phyloP scores from a whole-genome alignment of 2,888 invertebrate genomes.

The Scaptodrosophila latifasciaeformis region DNA sequence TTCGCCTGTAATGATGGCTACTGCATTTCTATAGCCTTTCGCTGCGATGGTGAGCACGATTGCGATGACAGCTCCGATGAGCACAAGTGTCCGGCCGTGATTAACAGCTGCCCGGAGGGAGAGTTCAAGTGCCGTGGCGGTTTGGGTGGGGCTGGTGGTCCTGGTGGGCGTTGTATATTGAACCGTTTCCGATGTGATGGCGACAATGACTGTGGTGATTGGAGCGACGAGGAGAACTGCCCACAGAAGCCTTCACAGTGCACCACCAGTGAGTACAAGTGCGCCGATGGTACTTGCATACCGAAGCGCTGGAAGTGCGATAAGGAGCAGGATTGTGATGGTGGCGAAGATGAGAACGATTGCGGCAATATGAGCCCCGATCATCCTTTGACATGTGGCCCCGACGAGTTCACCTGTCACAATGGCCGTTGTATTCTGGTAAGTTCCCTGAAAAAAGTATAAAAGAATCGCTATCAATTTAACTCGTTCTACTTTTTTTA shows the following conservation, averaged over 20 bases:
- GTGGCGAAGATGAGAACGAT: conserved; percentile 85
- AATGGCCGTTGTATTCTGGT: conserved; percentile 86
- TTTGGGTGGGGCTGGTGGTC: conserved; percentile 74
- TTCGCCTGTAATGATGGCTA: conserved; percentile 84
- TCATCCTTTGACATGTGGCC: conserved; percentile 81
- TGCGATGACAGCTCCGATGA: conserved; percentile 87
- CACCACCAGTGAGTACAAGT: conserved; percentile 83
- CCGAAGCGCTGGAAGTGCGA: conserved; percentile 87
- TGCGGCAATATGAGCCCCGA: conserved; percentile 78
- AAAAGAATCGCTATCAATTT: conserved; percentile 9
- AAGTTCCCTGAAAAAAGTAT: conserved; percentile 33
- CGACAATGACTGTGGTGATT: conserved; percentile 91
- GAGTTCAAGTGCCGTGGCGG: conserved; percentile 85
- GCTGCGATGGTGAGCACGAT: conserved; percentile 83
- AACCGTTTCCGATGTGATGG: conserved; percentile 87
- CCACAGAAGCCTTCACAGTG: conserved; percentile 81
- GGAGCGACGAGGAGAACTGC: conserved; percentile 90
- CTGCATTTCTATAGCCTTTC: conserved; percentile 84
- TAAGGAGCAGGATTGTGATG: conserved; percentile 86
- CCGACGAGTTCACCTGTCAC: conserved; percentile 84
- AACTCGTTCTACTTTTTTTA: neutral
- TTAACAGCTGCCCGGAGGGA: conserved; percentile 82
- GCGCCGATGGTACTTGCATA: conserved; percentile 86
- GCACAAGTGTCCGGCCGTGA: conserved; percentile 78
- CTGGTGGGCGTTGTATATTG: conserved; percentile 80